phyloP scores from a whole-genome alignment of 2,888 invertebrate genomes.

The Idaea dimidiata region DNA sequence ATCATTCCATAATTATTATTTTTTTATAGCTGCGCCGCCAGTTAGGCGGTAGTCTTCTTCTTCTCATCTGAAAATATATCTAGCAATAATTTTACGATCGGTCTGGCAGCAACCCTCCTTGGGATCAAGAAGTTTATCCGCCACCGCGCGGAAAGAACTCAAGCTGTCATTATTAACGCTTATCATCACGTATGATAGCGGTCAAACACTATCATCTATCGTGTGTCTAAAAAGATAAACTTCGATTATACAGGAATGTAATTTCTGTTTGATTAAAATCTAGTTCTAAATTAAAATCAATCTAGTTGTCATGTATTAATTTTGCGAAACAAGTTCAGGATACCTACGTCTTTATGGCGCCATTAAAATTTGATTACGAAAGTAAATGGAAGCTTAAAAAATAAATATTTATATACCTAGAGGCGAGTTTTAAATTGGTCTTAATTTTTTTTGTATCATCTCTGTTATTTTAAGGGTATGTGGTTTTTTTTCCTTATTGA shows the following conservation, averaged over 20 bases:
- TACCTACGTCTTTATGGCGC: conserved; percentile 28
- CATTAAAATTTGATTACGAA: conserved; percentile 39
- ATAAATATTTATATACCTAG: conserved; percentile 25
- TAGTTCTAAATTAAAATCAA: conserved; percentile 29
- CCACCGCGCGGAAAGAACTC: too few relatives aligned
- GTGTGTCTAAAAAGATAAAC: not conserved
- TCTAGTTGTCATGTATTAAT: conserved; percentile 19
- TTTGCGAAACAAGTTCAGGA: conserved; percentile 24
- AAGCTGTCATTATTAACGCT: too few relatives aligned
- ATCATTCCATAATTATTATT: too few relatives aligned
- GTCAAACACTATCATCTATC: too few relatives aligned
- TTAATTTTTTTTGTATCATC: not conserved
- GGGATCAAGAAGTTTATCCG: too few relatives aligned
- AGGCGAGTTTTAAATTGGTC: conserved; percentile 15
- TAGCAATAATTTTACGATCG: too few relatives aligned
- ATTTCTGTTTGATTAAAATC: conserved; percentile 1
- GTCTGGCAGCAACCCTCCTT: too few relatives aligned
- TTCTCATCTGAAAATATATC: too few relatives aligned
- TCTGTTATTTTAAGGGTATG: not conserved
- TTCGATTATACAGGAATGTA: conserved; percentile 7
- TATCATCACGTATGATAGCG: too few relatives aligned
- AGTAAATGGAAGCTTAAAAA: conserved; percentile 33
- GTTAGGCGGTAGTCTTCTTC: too few relatives aligned
- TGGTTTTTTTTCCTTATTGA: not conserved
- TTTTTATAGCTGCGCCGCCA: too few relatives aligned